Percentiles rank a stretch among this genome's conserved stretches.
These are phyloP conservation scores for Parauchenoglanis ngamensis DNA, from an alignment of 2,797 vertebrate species.

Conservation along the genomic window DNA sequence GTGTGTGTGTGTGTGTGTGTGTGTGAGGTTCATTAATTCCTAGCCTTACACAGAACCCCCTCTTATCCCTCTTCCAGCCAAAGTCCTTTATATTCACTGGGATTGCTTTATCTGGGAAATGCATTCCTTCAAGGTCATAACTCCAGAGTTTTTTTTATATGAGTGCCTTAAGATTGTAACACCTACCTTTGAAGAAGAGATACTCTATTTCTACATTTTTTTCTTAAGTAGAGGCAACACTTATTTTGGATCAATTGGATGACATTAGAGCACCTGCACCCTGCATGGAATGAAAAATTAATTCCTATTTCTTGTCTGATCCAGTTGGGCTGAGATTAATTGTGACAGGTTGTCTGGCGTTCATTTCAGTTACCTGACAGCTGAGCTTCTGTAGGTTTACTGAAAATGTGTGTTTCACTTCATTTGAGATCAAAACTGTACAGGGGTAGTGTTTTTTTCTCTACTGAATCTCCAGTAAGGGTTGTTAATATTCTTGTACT, in stretches of 20 bases:
- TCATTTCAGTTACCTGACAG: constrained; percentile 17
- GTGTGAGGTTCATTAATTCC: constrained; percentile 45
- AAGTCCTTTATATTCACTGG: constrained; percentile 6
- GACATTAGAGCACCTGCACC: background rate
- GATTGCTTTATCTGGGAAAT: constrained; percentile 33
- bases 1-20: constrained; percentile 6
- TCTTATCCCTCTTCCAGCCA: constrained; percentile 12
- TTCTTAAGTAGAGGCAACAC: background rate
- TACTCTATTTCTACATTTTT: background rate
- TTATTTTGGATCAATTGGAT: constrained; percentile 1
- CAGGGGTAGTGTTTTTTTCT: background rate
- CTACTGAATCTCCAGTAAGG: background rate
- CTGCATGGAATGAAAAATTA: constrained; percentile 7
- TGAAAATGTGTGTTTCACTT: constrained; percentile 2
- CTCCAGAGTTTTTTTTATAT: background rate
- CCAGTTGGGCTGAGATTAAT: constrained; percentile 12
- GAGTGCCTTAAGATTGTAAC: background rate
- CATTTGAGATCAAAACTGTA: background rate
- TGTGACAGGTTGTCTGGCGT: constrained; percentile 17
- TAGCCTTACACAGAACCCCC: background rate
- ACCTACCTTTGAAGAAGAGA: background rate
- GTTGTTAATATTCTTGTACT: background rate
- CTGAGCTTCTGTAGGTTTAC: constrained; percentile 14
- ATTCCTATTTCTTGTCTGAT: constrained; percentile 32
- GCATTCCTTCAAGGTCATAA: constrained; percentile 39